Percentiles rank a stretch among this genome's conserved stretches.
Conservation (phyloP, 2,797 vertebrate species). For the Diplodus puntazzo region DNA sequence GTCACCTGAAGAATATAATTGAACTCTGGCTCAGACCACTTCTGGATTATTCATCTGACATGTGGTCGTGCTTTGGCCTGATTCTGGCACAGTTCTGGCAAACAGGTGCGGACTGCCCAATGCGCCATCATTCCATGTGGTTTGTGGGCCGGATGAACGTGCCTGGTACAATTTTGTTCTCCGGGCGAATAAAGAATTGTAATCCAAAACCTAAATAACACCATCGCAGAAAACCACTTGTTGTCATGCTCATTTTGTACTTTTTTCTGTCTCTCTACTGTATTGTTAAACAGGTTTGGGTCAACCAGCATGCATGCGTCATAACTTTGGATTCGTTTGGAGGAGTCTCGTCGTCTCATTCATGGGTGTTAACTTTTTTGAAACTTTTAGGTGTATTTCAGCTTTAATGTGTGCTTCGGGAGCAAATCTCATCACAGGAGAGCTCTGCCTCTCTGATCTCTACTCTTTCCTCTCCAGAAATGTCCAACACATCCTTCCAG, state of each 20-base stretch:
- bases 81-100: too few relatives aligned
- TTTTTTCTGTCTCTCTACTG: too few relatives aligned
- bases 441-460: constrained; percentile 27
- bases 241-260: background rate
- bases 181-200: background rate
- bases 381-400: background rate
- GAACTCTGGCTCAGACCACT: too few relatives aligned
- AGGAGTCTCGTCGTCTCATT: constrained; percentile 19
- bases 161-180: too few relatives aligned
- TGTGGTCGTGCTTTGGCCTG: too few relatives aligned
- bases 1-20: too few relatives aligned
- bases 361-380: constrained; percentile 14
- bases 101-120: too few relatives aligned
- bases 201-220: background rate
- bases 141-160: too few relatives aligned
- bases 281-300: background rate
- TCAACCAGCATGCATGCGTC: constrained; percentile 2
- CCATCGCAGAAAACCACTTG: background rate
- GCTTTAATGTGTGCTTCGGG: constrained; percentile 30
- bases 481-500: background rate
- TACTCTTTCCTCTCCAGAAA: constrained; percentile 18
- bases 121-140: too few relatives aligned
- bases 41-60: too few relatives aligned
- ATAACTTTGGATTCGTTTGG: constrained; percentile 10
- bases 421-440: constrained; percentile 13